Evolutionary conservation across 2,113 vertebrate species (phyloP), one percentile per base, ranked within the genome.

Genomic region (Eudorcas thomsonii): DNA sequence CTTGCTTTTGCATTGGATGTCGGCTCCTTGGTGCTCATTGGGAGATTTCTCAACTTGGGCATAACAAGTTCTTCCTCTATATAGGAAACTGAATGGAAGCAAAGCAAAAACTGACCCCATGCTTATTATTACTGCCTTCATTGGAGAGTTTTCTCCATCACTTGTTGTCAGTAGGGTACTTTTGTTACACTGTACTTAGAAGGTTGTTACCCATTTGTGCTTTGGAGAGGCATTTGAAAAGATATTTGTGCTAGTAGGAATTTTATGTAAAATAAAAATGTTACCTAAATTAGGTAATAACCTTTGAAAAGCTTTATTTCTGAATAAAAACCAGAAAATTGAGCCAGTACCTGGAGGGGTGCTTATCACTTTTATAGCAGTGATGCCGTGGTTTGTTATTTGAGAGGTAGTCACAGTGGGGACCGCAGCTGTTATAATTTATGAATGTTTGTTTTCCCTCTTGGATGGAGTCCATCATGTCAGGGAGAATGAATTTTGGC

Each of bases 251-350:
- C 9, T 50, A 57, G n/a, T 59, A 81, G n/a, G 36, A 92, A 82
- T 95, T 96, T 88, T 92, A 91, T 89, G 77, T 94, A 74, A 96
- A 98, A 97, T 97, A 39, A 90, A 93, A 98, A 67, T 88, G 48
- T 84, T 25, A 26, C n/a, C 26, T 87, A 80, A 81, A 82, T 62
- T 54, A 90, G 92, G 25, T 64, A 64, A 64, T 81, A 89, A 90
- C 5, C 28, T 95, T 93, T 80, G 52, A 97, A 96, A 17, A 77
- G 5, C 26, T 90, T 96, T 96, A 21, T 97, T 97, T 97, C 81
- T 89, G 84, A 39, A 62, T 25, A 82, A 89, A 78, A 94, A 1
- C 60, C 60, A 36, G 82, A 55, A 43, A 88, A 95, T 52, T 30
- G 57, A 74, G 39, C 5, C 28, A 64, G 12, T 88, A 92, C n/a